These are phyloP conservation scores for Ammodytes dubius DNA, from an alignment of 2,113 vertebrate species.

Conservation along the genomic window DNA sequence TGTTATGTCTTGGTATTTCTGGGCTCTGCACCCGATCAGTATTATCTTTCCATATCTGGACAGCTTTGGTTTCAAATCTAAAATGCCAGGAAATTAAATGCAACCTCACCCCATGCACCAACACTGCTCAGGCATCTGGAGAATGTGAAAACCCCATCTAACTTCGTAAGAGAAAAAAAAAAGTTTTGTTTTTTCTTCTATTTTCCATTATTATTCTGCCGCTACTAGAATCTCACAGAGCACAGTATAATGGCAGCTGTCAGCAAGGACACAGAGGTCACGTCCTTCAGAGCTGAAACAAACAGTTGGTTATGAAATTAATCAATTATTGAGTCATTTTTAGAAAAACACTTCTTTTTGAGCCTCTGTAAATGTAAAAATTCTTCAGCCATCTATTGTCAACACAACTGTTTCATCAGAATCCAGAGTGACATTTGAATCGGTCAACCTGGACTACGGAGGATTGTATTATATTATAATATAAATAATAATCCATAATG, in stretches of 20 bases:
- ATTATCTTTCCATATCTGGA: constrained; percentile 44
- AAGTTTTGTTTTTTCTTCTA: neutral
- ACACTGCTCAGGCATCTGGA: constrained; percentile 19
- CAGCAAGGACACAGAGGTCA: neutral
- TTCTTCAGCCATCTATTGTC: no score
- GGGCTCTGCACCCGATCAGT: constrained; percentile 8
- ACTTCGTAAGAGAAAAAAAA: neutral
- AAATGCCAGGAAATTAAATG: constrained; percentile 59
- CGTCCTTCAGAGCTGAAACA: neutral
- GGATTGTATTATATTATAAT: no score
- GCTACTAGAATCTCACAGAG: neutral
- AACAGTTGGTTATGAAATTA: neutral
- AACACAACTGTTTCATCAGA: no score
- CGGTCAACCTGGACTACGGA: no score
- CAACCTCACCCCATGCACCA: constrained; percentile 19
- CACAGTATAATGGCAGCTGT: neutral
- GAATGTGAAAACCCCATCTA: constrained; percentile 1
- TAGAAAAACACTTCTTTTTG: no score
- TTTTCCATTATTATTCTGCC: neutral
- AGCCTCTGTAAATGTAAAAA: no score
- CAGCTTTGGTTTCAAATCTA: constrained; percentile 23
- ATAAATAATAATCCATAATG: neutral
- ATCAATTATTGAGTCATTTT: neutral
- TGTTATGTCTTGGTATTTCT: constrained; percentile 39
- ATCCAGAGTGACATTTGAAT: neutral